A percentile compares a stretch with the other conserved stretches of the same genome.
Conservation (phyloP, 2,113 vertebrate genomes). For the Cromileptes altivelis region DNA sequence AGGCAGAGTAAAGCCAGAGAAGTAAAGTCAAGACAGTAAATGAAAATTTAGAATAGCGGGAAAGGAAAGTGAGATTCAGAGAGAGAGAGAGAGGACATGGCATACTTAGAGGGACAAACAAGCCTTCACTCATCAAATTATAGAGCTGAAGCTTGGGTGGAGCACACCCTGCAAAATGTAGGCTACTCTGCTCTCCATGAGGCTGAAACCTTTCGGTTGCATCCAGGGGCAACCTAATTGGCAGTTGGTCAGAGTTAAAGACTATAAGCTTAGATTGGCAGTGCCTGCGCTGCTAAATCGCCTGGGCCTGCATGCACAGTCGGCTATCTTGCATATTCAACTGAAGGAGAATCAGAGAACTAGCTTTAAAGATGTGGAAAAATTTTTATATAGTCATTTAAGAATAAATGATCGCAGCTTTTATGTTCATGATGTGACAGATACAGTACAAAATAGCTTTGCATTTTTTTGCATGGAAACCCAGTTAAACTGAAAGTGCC, state of each 20-base stretch:
- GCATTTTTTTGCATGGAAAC: background rate
- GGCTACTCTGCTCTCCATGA: slow-evolving; percentile 64
- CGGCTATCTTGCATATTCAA: slow-evolving; percentile 21
- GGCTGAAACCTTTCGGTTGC: slow-evolving; percentile 62
- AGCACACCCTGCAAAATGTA: slow-evolving; percentile 76
- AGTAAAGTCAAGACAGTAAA: slow-evolving; percentile 18
- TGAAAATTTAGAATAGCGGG: slow-evolving; percentile 25
- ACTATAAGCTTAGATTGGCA: slow-evolving; percentile 73
- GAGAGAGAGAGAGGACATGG: slow-evolving; percentile 61
- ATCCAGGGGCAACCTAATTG: slow-evolving; percentile 79
- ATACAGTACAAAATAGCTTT: background rate
- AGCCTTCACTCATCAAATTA: slow-evolving; percentile 78
- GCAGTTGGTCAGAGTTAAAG: slow-evolving; percentile 82
- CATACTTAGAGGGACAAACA: slow-evolving; percentile 73
- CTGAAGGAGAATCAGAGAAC: slow-evolving; percentile 15
- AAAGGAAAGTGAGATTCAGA: slow-evolving; percentile 40
- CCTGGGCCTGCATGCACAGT: slow-evolving; percentile 19
- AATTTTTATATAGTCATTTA: background rate
- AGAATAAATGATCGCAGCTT: background rate
- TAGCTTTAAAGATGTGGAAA: background rate
- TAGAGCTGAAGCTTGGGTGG: slow-evolving; percentile 79
- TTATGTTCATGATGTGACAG: background rate
- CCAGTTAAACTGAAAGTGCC: background rate
- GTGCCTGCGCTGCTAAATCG: slow-evolving; percentile 52
- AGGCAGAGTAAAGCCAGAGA: background rate